Base-by-base conservation (phyloP, 1,140 invertebrate species). In the Campoletis sonorensis region DNA sequence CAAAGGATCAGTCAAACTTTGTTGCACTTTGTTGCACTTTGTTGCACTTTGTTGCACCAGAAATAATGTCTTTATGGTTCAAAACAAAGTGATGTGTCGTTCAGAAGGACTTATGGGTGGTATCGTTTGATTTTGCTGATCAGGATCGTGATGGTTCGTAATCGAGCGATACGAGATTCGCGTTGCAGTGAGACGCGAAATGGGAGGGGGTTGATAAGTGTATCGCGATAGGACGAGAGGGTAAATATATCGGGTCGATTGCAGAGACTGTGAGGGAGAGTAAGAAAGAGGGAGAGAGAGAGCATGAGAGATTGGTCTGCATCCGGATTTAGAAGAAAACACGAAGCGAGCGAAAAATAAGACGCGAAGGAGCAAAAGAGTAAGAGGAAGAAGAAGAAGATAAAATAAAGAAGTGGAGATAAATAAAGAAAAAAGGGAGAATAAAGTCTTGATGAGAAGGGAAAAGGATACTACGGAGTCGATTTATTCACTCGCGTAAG, bases 401-500 rank as follows among this genome's bases (percentile, higher is more conserved):
- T 27, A 81, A 45, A 45, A 45, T 45, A 45, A 72, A 70, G 7
- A 45, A 45, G 40, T 13, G 40, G 40, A 10, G 8, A 45, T 10
- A 45, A 45, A 45, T 13, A 11, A 11, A 10, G 8, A 45, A 45
- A 45, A 45, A 45, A 11, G 40, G 40, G 3, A 45, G 40, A 45
- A 10, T 45, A 13, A 23, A 58, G 61, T 23, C 61, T 64, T 64
- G 61, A 64, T 64, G 61, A 64, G 61, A 73, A 45, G 72, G 79
- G 67, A 78, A 78, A 75, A 79, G 49, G 61, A 82, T 40, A 21
- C 11, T 79, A 83, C 51, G 79, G 61, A 75, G 79, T 83, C 84
- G 84, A 88, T 87, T 88, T 86, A 89, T 88, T 89, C 84, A 85
- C 86, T 84, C 82, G 85, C 80, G 80, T 85, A 85, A 85, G 80